Conservation (phyloP, 2,797 vertebrate genomes). For the Notoglanidium macrostoma region DNA sequence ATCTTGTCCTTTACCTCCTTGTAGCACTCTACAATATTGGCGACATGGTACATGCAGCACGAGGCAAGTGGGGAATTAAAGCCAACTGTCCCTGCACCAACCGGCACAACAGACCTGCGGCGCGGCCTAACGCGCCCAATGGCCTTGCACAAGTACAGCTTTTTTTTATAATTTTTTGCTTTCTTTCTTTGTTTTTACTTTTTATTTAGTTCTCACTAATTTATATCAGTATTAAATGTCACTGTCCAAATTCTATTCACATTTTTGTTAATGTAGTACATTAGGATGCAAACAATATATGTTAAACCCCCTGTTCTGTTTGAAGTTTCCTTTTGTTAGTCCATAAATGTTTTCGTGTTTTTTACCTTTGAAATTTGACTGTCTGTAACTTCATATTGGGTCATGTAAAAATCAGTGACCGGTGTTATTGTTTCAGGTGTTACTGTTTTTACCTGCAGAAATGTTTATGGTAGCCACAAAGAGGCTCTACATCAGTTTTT, state of each 20-base stretch:
- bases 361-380: not conserved
- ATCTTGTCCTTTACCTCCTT: conserved; percentile 33
- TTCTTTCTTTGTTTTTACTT: not conserved
- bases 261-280: not conserved
- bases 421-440: not conserved
- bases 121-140: conserved; percentile 91
- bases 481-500: not conserved
- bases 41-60: conserved; percentile 96
- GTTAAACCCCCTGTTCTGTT: not conserved
- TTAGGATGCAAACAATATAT: not conserved
- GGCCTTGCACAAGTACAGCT: conserved; percentile 93
- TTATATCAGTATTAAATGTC: not conserved
- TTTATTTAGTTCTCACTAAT: not conserved
- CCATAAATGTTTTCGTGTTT: not conserved
- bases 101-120: conserved; percentile 88
- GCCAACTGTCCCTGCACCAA: conserved; percentile 97
- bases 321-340: not conserved
- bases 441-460: too few relatives aligned
- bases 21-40: conserved; percentile 97
- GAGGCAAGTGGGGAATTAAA: conserved; percentile 99
- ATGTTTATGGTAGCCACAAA: not conserved
- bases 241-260: not conserved
- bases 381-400: not conserved
- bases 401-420: not conserved
- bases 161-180: conserved; percentile 19